A percentile compares a stretch with the other conserved stretches of the same genome.
These are phyloP conservation scores for Neodiprion fabricii DNA, from an alignment of 1,140 invertebrate species.

Conservation along the genomic window DNA sequence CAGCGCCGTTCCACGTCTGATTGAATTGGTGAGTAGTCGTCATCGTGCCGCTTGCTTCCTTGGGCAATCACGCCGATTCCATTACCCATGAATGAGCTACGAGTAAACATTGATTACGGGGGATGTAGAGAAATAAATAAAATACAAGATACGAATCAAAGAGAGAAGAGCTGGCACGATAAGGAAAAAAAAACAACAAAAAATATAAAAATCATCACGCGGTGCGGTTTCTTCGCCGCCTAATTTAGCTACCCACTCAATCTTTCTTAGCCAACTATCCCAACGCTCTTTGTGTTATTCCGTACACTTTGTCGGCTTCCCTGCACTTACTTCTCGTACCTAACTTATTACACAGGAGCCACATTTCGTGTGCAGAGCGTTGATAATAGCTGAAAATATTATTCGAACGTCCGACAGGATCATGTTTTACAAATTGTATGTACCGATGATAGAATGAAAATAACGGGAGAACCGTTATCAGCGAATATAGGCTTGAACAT, in stretches of 20 bases:
- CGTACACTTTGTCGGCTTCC: too few relatives aligned
- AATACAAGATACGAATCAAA: constrained; percentile 3
- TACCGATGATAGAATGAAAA: too few relatives aligned
- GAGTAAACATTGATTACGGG: constrained; percentile 14
- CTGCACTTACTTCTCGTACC: too few relatives aligned
- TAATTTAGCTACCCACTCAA: background rate
- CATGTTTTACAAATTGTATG: too few relatives aligned
- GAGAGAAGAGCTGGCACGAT: background rate
- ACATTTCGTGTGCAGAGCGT: too few relatives aligned
- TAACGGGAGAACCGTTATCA: too few relatives aligned
- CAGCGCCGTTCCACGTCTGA: constrained; percentile 12
- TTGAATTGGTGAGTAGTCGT: constrained; percentile 22
- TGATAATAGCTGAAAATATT: too few relatives aligned
- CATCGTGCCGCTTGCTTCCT: background rate
- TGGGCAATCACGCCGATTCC: constrained; percentile 15
- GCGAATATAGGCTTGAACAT: too few relatives aligned
- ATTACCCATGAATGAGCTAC: constrained; percentile 2
- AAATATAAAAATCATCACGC: constrained; percentile 29
- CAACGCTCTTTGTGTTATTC: too few relatives aligned
- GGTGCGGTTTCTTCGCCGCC: background rate
- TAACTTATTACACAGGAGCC: too few relatives aligned
- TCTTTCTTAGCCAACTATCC: too few relatives aligned
- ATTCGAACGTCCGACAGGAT: too few relatives aligned
- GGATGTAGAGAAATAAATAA: constrained; percentile 23
- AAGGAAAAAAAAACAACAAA: constrained; percentile 21